Conservation (phyloP, 2,113 vertebrate species). For the Xerus inauris region DNA sequence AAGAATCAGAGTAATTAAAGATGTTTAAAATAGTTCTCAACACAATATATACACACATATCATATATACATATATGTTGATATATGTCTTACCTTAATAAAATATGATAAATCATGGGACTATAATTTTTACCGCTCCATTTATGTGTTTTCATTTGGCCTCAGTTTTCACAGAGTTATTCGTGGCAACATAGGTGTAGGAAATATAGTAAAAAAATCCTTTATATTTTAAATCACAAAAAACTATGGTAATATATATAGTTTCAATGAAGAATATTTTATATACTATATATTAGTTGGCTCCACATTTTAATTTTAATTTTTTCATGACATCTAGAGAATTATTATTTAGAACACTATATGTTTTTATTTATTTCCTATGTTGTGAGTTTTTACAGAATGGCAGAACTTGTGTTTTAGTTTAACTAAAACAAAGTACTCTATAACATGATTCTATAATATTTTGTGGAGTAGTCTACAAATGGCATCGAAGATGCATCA, state of each 20-base stretch:
- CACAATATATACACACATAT: neutral
- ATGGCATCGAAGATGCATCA: neutral
- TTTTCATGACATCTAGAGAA: conserved; percentile 8
- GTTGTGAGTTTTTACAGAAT: neutral
- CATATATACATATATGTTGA: neutral
- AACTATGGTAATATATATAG: neutral
- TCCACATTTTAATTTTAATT: neutral
- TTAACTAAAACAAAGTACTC: conserved; percentile 6
- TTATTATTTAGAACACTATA: neutral
- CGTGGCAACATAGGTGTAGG: neutral
- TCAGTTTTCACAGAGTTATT: neutral
- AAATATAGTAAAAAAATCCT: neutral
- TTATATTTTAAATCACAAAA: neutral
- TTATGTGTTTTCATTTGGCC: neutral
- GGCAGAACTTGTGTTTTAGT: conserved; percentile 24
- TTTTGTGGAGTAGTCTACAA: neutral
- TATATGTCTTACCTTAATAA: neutral
- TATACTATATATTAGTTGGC: neutral
- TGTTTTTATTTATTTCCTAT: neutral
- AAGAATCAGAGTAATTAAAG: neutral
- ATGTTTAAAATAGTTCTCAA: neutral
- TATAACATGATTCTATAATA: neutral
- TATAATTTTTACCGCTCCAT: neutral
- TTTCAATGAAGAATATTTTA: neutral
- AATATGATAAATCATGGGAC: neutral